Base-by-base conservation (phyloP, 2,888 invertebrate species). In the Catonia carolina region DNA sequence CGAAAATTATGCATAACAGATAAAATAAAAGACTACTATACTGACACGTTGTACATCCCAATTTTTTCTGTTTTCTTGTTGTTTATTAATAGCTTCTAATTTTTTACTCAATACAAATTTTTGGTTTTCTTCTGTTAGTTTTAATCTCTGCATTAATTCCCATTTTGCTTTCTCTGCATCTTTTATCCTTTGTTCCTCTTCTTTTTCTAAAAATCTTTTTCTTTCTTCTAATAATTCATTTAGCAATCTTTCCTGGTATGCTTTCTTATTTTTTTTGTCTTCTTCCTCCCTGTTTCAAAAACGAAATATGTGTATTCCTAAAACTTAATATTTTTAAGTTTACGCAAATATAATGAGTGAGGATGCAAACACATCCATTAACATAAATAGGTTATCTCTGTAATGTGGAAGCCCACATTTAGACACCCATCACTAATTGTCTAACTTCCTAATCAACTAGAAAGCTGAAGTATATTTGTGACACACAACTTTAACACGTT, bases 61-160 rank as follows among this genome's bases (percentile, higher is more conserved):
- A 8, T 75, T 75, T 41, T 70, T 72, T 55, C 75, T 71, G 59
- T 77, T 75, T 59, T 75, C 68, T 33, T 73, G 63, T 2, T 72
- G 72, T 62, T 76, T 75, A 2, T 71, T 70, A 58, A 70, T 72
- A 48, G 71, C 72, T 56, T 76, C 70, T 42, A 71, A 58, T 0
- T 69, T 71, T 23, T 71, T 66, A 2, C 74, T 68, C 49, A 75
- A 70, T 36, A 77, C 69, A 66, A 72, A 78, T 0, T 75, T 73
- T 31, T 75, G 71, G 55, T 73, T 71, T 0, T 77, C 63, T 65
- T 81, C 80, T 2, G 67, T 66, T 51, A 75, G 76, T 67, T 81
- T 80, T 64, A 77, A 78, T 60, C 80, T 76, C 64, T 80, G 80
- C 69, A 80, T 70, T 64, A 80, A 71, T 58, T 77, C 77, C 78